A percentile compares a stretch with the other conserved stretches of the same genome.
These are phyloP conservation scores for Channa maculata DNA, from an alignment of 2,113 vertebrate species.

Conservation along the genomic window DNA sequence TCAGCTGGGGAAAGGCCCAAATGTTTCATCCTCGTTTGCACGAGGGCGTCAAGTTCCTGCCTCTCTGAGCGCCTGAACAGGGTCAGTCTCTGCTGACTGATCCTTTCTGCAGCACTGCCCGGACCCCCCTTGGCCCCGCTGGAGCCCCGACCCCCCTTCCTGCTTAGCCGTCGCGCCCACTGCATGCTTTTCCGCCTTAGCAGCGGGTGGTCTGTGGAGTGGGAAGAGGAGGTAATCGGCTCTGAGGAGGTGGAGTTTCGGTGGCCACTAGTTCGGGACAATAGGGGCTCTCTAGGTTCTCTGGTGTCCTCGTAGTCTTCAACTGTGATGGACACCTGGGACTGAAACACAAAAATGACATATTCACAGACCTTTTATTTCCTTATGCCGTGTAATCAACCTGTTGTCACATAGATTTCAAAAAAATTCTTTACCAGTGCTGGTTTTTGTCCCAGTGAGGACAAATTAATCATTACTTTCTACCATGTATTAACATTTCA, in stretches of 20 bases:
- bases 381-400: neutral
- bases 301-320: conserved; percentile 88
- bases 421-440: neutral
- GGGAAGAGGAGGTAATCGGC: conserved; percentile 81
- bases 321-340: conserved; percentile 87
- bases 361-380: too few species aligned
- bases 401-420: neutral
- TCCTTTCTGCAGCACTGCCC: conserved; percentile 83
- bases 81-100: conserved; percentile 86
- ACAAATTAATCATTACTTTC: conserved; percentile 5
- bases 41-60: conserved; percentile 86
- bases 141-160: conserved; percentile 82
- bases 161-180: conserved; percentile 86
- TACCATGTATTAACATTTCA: neutral
- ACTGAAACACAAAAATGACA: conserved; percentile 67
- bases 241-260: conserved; percentile 86
- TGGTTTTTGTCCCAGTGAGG: neutral
- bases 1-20: conserved; percentile 85
- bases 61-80: conserved; percentile 86
- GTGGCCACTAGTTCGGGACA: conserved; percentile 78
- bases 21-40: conserved; percentile 86
- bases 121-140: conserved; percentile 78
- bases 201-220: conserved; percentile 85
- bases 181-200: conserved; percentile 88
- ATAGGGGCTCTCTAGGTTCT: conserved; percentile 83